phyloP scores from a whole-genome alignment of 1,140 invertebrate species.

The Penaeus indicus region DNA sequence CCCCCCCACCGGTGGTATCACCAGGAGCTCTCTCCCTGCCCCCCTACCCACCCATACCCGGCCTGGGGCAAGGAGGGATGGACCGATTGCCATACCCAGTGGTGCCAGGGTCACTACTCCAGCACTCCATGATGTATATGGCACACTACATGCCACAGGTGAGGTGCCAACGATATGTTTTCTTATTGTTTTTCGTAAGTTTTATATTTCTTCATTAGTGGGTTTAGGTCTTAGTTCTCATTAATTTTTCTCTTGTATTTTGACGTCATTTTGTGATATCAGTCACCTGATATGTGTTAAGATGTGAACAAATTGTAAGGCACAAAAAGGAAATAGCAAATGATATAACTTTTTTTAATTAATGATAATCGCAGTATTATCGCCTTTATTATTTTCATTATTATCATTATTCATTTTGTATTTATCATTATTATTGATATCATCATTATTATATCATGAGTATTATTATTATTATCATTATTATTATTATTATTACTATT shows the following conservation, averaged over 20 bases:
- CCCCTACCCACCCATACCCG: conserved; percentile 56
- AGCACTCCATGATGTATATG: conserved; percentile 91
- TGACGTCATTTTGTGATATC: too few relatives aligned
- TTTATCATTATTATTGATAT: too few relatives aligned
- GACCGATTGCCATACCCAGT: conserved; percentile 61
- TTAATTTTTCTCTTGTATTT: too few relatives aligned
- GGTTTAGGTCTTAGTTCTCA: too few relatives aligned
- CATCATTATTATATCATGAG: neutral
- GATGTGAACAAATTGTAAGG: too few relatives aligned
- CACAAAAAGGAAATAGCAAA: too few relatives aligned
- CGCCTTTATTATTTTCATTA: too few relatives aligned
- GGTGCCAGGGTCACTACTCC: conserved; percentile 80
- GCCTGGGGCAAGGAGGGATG: conserved; percentile 57
- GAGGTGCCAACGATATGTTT: conserved; percentile 6
- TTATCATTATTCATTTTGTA: too few relatives aligned
- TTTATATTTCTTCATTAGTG: too few relatives aligned
- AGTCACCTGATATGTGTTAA: too few relatives aligned
- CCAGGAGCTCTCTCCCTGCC: conserved; percentile 61
- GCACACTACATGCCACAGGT: conserved; percentile 80
- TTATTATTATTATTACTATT: neutral
- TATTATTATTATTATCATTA: neutral
- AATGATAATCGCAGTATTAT: too few relatives aligned
- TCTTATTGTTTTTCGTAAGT: neutral
- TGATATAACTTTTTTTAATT: too few relatives aligned
- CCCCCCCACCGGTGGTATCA: conserved; percentile 56